Evolutionary conservation across 2,888 invertebrate genomes (phyloP), one percentile per base, ranked within the genome.

Genomic region (Caenorhabditis afra): DNA sequence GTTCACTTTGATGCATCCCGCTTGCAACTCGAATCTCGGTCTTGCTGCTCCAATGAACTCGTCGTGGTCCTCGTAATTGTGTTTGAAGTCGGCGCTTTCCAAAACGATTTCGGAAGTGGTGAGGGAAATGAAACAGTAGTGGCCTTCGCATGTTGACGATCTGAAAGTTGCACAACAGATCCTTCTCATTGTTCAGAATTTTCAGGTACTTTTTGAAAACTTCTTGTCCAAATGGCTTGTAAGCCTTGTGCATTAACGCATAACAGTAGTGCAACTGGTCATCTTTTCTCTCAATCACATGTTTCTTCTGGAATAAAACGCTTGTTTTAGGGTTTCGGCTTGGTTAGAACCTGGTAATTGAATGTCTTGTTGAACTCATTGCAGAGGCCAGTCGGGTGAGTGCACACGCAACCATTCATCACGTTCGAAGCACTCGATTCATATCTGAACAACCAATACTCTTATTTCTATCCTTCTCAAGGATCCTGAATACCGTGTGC

Each of bases 331-430:
- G 37, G 5, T 16, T 41, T 52, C n/a, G n/a, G 23, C 3, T 4
- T 22, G 23, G 29, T 22, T 23, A 7, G 45, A 41, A 84, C 85
- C 77, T 89, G 88, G 57, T 86, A 87, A 37, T 79, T 77, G 52
- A 84, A 68, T 29, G 87, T 87, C 41, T 81, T 74, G 50, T 87
- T 87, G 39, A 88, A 76, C 47, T 85, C 82, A 66, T 89, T 89
- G 70, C 89, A 89, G 16, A 58, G 57, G 29, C 89, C 89, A 47
- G 86, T 81, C n/a, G 88, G 88, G 57, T 82, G 74, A 14, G 88
- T 88, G 77, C 89, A 89, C 14, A 87, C 86, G 78, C 89, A 89
- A 22, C 89, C 89, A 75, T 89, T 87, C 79, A 90, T 88, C 62
- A 79, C 73, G 20, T 79, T 59, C 7, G 84, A 78, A 4, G 81